Evolutionary conservation across 2,113 vertebrate genomes (phyloP), one percentile per base, ranked within the genome.

Genomic region (Misgurnus mizolepis): DNA sequence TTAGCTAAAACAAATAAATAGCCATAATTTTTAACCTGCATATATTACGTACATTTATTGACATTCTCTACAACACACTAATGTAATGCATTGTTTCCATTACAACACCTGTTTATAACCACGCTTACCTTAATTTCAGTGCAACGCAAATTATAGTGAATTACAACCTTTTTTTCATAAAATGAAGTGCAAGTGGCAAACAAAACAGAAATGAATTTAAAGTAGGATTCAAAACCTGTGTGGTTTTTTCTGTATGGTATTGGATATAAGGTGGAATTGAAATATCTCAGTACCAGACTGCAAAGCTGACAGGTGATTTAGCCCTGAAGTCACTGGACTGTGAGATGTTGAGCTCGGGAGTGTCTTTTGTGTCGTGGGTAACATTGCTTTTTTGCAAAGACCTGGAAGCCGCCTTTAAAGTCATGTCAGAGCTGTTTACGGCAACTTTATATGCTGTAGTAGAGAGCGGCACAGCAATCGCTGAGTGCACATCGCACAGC

Each of bases 1-100:
- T 79, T 73, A 85, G 58, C 82, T 61, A 53, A 85, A 90, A 90
- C 89, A 90, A 93, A 90, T 85, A 82, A 85, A 86, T 84, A 90
- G 88, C 80, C 84, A 66, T 82, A 74, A 78, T 41, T 91, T 86
- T 89, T 87, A 84, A 73, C 82, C 65, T 0, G 72, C 90, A 91
- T 92, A 92, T 91, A 93, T 92, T 34, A 34, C 1, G 27, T 90
- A 88, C 74, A 79, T 67, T 5, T 82, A 87, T 84, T 86, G 84
- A 82, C 81, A 86, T 82, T 75, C 83, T 67, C 64, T 18, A 45
- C 43, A 40, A 78, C 77, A 87, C 82, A 40, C 60, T 69, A 61
- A 45, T 50, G 58, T n/a, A n/a, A 64, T 53, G 58, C 41, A 45
- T 47, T 50, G 17, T 53, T 66, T 61, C 56, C 76, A 74, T 5